These are phyloP conservation scores for Poecilia velifera DNA, from an alignment of 2,797 vertebrate genomes.

Conservation along the genomic window DNA sequence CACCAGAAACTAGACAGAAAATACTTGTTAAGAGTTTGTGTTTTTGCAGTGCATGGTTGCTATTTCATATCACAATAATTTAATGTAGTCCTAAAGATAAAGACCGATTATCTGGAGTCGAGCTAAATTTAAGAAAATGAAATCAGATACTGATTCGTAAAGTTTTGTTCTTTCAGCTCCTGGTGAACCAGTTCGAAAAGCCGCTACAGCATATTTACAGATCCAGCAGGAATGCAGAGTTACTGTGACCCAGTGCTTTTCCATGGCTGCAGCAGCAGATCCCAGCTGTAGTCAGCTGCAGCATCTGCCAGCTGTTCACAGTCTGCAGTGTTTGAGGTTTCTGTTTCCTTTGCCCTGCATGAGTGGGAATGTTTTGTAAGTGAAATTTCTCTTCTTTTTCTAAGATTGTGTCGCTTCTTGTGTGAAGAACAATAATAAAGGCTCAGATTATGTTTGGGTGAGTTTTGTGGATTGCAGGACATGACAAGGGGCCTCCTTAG, in stretches of 20 bases:
- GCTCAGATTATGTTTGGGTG: neutral
- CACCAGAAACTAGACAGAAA: too few relatives aligned
- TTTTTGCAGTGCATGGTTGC: neutral
- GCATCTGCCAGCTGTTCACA: neutral
- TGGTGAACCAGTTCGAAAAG: neutral
- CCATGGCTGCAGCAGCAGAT: neutral
- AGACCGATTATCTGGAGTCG: neutral
- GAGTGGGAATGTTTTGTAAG: neutral
- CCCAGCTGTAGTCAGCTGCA: neutral
- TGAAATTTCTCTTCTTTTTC: neutral
- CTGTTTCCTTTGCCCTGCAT: neutral
- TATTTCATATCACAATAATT: neutral
- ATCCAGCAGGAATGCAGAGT: neutral
- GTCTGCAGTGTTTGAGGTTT: neutral
- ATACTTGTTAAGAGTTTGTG: too few relatives aligned
- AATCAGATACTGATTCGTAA: neutral
- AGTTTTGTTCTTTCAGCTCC: neutral
- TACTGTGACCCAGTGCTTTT: slow-evolving; percentile 2
- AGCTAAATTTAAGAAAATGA: neutral
- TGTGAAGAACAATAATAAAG: neutral
- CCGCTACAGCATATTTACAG: neutral
- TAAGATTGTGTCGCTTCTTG: neutral
- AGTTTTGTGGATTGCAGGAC: neutral
- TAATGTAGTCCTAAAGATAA: neutral
- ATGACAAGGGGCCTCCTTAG: neutral